These are phyloP conservation scores for Helostoma temminkii DNA, from an alignment of 2,797 vertebrate genomes.

Conservation along the genomic window DNA sequence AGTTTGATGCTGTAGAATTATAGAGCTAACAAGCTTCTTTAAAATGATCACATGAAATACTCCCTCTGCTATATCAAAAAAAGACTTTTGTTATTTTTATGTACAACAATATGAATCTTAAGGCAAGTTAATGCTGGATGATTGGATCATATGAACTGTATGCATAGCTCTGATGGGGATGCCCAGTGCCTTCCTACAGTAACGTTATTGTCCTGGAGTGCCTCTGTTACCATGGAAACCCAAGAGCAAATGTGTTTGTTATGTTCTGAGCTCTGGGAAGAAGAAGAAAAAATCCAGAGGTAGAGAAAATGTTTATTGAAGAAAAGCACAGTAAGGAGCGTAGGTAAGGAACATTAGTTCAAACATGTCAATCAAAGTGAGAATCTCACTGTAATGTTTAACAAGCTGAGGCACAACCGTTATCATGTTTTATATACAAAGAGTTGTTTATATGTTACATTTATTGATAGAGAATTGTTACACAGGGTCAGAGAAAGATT, in stretches of 20 bases:
- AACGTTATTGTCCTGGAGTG: slow-evolving; percentile 56
- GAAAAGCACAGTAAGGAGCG: slow-evolving; percentile 28
- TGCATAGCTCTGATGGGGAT: slow-evolving; percentile 24
- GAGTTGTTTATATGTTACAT: not conserved
- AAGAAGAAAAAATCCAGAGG: slow-evolving; percentile 16
- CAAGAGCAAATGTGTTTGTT: slow-evolving; percentile 61
- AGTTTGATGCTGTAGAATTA: slow-evolving; percentile 16
- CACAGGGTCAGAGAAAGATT: not conserved
- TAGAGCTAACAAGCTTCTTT: not conserved
- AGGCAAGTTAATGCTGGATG: not conserved
- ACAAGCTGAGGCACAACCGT: not conserved
- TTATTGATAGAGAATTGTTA: not conserved
- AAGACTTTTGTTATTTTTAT: not conserved
- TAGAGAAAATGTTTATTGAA: slow-evolving; percentile 22
- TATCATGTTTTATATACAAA: not conserved
- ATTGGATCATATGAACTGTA: not conserved
- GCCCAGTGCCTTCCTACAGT: slow-evolving; percentile 16
- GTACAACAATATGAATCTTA: not conserved
- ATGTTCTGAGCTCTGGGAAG: slow-evolving; percentile 21
- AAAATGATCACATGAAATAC: not conserved
- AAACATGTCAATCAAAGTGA: slow-evolving; percentile 37
- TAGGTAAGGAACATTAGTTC: slow-evolving; percentile 29
- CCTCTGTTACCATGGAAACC: slow-evolving; percentile 70
- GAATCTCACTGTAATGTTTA: slow-evolving; percentile 7
- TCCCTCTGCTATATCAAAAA: not conserved